Evolutionary conservation across 1,140 invertebrate genomes (phyloP), one percentile per base, ranked within the genome.

Genomic region (Philotrypesis tridentata): DNA sequence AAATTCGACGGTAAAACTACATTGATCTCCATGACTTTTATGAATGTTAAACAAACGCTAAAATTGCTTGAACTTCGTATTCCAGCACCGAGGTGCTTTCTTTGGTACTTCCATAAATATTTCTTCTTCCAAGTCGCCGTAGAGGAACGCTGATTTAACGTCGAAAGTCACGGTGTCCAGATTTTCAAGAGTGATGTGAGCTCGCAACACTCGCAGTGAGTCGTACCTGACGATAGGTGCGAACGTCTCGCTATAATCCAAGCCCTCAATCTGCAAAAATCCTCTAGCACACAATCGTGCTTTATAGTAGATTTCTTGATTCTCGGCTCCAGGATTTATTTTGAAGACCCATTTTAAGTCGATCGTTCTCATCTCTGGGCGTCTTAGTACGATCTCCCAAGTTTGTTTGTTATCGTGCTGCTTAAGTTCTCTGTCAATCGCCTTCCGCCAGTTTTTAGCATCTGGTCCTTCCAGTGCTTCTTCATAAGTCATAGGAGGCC

Each of bases 281-380:
- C 63, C 63, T 67, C 63, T 25, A 3, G 63, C 63, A 29, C 63
- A 67, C 0, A 67, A n/a, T 67, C 25, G 29, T 14, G 63, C 63
- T 25, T 67, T 29, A 3, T 23, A 23, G 23, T 14, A 3, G 2
- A 5, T 25, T 27, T 25, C 7, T 29, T n/a, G n/a, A n/a, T 67
- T 67, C 23, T n/a, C 63, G 11, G 63, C 63, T 2, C 25, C 25
- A 27, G 23, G 6, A 9, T 77, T 60, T 25, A 77, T 3, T 12
- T 67, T 67, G 21, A 77, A 77, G 5, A 67, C 21, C 61, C 75
- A 77, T 23, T 63, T 77, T 9, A 31, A 77, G 6, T 77, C 31
- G 23, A 63, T 25, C 9, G 27, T 77, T 21, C 75, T 27, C 33
- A 31, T 14, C 33, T 77, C 40, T 4, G 61, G 75, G 17, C 61